Conservation (phyloP, 2,797 vertebrate species). For the Aeoliscus strigatus region DNA sequence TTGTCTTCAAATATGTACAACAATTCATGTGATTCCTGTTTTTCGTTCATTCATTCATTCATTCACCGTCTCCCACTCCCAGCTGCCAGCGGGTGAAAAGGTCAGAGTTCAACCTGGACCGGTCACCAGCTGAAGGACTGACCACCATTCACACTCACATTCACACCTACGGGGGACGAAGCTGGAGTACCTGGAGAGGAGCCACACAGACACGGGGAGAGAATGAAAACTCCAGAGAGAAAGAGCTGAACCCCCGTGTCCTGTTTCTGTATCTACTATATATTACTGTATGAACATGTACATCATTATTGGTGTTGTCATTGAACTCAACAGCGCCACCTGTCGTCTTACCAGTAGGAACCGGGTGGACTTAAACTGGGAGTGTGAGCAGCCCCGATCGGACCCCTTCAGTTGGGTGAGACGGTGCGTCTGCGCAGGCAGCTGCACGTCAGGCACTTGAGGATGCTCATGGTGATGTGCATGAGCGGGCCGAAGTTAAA, state of each 20-base stretch:
- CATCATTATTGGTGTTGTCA: conserved; percentile 52
- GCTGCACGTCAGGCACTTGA: conserved; percentile 84
- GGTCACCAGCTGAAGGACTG: no score
- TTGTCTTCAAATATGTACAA: conserved; percentile 22
- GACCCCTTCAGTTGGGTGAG: conserved; percentile 71
- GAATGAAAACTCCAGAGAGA: no score
- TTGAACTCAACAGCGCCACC: conserved; percentile 34
- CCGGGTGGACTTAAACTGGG: conserved; percentile 1
- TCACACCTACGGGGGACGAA: no score
- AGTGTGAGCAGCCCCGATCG: neutral
- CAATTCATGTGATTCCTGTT: conserved; percentile 15
- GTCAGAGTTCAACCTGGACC: no score
- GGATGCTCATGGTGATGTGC: conserved; percentile 78
- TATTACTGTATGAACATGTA: conserved; percentile 33
- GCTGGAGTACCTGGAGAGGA: no score
- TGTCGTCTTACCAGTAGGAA: conserved; percentile 12
- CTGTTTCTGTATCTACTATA: conserved; percentile 28
- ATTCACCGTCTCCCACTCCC: no score
- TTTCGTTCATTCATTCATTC: conserved; percentile 10
- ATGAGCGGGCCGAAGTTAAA: conserved; percentile 85
- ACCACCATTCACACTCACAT: no score
- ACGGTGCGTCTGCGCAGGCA: conserved; percentile 79
- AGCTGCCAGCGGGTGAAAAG: no score
- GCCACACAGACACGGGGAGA: no score
- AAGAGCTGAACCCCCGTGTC: no score